Evolutionary conservation across 2,797 vertebrate genomes (phyloP).

Genomic region (Alcedo quadribrachys): DNA sequence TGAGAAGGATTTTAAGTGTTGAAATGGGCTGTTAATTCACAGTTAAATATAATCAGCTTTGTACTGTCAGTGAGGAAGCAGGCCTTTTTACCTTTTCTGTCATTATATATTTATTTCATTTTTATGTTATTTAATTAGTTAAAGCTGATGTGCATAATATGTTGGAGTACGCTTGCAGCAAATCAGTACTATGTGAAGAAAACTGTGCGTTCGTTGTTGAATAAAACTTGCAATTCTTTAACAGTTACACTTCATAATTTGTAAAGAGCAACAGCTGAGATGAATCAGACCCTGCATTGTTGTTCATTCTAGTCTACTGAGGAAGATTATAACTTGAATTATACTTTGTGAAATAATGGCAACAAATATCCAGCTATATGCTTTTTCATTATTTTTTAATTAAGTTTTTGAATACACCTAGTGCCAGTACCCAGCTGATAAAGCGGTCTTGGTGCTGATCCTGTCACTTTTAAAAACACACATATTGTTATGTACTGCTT

Average conservation of each 20-base stretch:
- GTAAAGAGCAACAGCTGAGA: background rate
- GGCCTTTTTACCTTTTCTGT: conserved; percentile 1
- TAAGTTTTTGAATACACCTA: background rate
- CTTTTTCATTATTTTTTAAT: conserved; percentile 23
- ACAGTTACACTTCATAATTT: background rate
- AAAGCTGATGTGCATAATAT: background rate
- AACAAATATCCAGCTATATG: conserved; percentile 6
- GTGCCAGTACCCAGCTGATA: background rate
- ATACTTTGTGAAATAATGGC: conserved; percentile 6
- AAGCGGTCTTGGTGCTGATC: background rate
- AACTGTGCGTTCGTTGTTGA: background rate
- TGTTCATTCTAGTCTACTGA: background rate
- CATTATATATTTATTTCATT: background rate
- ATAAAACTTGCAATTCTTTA: background rate
- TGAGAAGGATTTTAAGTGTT: background rate
- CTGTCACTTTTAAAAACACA: conserved; percentile 12
- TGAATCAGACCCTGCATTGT: conserved; percentile 6
- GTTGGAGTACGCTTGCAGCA: background rate
- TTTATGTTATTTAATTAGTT: conserved; percentile 41
- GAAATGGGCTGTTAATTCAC: background rate
- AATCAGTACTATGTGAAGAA: background rate
- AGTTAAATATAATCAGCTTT: conserved; percentile 20
- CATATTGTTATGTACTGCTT: background rate
- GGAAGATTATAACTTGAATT: background rate
- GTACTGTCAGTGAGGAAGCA: background rate